Conservation (phyloP, 1,140 invertebrate genomes). For the Panagrolaimus sp. region DNA sequence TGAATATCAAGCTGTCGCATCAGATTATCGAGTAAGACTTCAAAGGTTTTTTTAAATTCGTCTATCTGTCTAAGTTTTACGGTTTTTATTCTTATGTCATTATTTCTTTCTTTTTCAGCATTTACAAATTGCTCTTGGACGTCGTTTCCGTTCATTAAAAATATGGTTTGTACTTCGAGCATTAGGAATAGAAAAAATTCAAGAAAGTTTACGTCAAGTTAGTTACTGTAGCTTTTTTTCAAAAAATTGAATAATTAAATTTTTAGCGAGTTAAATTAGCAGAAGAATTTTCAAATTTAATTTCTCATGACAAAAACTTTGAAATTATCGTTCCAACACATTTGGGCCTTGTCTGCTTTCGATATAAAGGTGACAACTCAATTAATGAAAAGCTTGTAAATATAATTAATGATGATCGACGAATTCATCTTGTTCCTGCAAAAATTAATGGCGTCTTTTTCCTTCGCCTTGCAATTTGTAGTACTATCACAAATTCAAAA, state of each 20-base stretch:
- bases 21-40: constrained; percentile 62
- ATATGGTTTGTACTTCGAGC: constrained; percentile 84
- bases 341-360: constrained; percentile 80
- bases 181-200: constrained; percentile 74
- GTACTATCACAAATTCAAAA: constrained; percentile 65
- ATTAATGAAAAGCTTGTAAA: constrained; percentile 71
- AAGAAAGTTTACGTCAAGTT: constrained; percentile 71
- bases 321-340: constrained; percentile 69
- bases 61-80: constrained; percentile 18
- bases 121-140: constrained; percentile 84
- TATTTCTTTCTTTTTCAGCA: constrained; percentile 24
- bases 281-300: constrained; percentile 55
- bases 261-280: constrained; percentile 49
- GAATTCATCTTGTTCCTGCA: constrained; percentile 77
- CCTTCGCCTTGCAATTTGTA: constrained; percentile 77
- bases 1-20: constrained; percentile 62
- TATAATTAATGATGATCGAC: constrained; percentile 70
- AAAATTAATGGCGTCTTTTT: constrained; percentile 66
- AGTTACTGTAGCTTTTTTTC: constrained; percentile 12
- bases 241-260: not conserved
- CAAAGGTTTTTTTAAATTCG: constrained; percentile 8
- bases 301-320: constrained; percentile 63
- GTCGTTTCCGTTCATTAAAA: constrained; percentile 83
- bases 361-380: constrained; percentile 72
- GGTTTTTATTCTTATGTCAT: constrained; percentile 14